Conservation (phyloP, 1,140 invertebrate species). For the Copidosoma floridanum region DNA sequence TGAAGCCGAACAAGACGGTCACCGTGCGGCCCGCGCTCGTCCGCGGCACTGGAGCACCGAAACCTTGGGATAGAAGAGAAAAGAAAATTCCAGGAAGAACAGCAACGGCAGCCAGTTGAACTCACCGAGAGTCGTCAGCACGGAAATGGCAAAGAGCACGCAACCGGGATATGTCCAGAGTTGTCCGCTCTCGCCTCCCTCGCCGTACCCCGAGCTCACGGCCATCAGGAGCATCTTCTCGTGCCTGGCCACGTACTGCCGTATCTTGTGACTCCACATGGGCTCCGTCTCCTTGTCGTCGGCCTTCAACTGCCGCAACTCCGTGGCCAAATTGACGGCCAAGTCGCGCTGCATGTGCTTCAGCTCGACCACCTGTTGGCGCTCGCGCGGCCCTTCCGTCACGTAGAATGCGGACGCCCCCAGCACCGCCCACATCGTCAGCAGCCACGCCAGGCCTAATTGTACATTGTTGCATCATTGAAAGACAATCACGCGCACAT, state of each 20-base stretch:
- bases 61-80: conserved; percentile 50
- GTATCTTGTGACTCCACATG: conserved; percentile 57
- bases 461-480: too few species aligned
- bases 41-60: conserved; percentile 63
- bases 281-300: conserved; percentile 49
- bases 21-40: conserved; percentile 60
- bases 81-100: background rate
- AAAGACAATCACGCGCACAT: too few species aligned
- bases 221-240: conserved; percentile 57
- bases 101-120: too few species aligned
- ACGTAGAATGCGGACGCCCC: conserved; percentile 61
- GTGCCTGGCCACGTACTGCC: conserved; percentile 57
- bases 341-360: conserved; percentile 56
- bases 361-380: conserved; percentile 53
- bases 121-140: conserved; percentile 63
- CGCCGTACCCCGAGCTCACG: conserved; percentile 59
- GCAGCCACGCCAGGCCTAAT: conserved; percentile 55
- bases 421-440: conserved; percentile 59
- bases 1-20: conserved; percentile 60
- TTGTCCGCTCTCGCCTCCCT: conserved; percentile 54
- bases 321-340: conserved; percentile 56
- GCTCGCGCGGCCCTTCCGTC: conserved; percentile 62
- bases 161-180: conserved; percentile 66
- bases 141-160: conserved; percentile 60
- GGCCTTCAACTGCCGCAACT: conserved; percentile 54